A percentile compares a stretch with the other conserved stretches of the same genome.
phyloP scores from a whole-genome alignment of 2,113 vertebrate genomes.

The Chionodraco myersi region DNA sequence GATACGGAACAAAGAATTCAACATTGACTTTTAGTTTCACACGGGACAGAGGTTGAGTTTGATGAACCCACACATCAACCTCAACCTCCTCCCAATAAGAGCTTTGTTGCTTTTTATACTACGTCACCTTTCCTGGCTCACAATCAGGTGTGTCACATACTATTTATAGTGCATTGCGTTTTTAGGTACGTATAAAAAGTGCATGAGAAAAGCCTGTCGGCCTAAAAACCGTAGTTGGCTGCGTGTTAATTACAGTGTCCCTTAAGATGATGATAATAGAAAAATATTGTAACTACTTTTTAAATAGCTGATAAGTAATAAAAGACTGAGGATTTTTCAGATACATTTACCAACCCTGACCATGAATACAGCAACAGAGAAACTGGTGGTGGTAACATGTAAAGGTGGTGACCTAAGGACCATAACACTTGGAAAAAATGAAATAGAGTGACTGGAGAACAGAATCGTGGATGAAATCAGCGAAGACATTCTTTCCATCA shows the following conservation, averaged over 20 bases:
- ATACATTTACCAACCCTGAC: too few species aligned
- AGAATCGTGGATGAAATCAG: conserved; percentile 27
- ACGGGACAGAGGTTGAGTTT: too few species aligned
- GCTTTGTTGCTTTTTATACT: too few species aligned
- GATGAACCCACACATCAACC: too few species aligned
- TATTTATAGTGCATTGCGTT: not conserved
- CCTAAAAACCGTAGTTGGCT: not conserved
- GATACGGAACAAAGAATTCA: too few species aligned
- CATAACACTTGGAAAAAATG: conserved; percentile 42
- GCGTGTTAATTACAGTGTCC: not conserved
- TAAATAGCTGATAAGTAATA: not conserved
- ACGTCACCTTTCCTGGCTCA: too few species aligned
- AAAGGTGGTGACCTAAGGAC: not conserved
- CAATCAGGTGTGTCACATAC: too few species aligned
- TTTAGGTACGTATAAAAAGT: too few species aligned
- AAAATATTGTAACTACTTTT: not conserved
- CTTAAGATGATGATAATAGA: not conserved
- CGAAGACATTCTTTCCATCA: not conserved
- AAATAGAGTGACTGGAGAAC: conserved; percentile 40
- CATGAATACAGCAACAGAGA: not conserved
- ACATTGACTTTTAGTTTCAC: too few species aligned
- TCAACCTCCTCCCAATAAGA: too few species aligned
- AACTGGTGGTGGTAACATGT: not conserved
- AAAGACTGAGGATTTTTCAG: not conserved
- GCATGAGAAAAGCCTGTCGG: too few species aligned